Evolutionary conservation across 2,797 vertebrate genomes (phyloP), one percentile per base, ranked within the genome.

Genomic region (Helarctos malayanus): DNA sequence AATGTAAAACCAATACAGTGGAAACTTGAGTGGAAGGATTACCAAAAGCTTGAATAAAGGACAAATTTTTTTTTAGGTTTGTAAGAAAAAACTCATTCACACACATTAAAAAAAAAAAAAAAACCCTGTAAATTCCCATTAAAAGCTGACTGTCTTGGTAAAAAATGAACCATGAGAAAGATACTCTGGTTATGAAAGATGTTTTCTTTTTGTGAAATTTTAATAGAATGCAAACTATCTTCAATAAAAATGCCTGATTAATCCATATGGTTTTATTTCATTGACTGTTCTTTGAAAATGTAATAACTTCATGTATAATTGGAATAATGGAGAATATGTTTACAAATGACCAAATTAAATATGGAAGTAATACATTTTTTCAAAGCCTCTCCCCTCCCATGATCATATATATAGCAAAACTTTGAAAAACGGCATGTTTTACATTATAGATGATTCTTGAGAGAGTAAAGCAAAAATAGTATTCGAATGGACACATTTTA

Each of bases 161-260:
- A 79, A 91, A 96, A 47, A 35, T 3, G 32, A 91, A 59, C 29
- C 23, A 21, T 54, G 29, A 27, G 5, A 12, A 94, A 94, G 15
- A 75, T 82, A 71, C 23, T 91, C 57, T 94, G 23, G 27, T 71
- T 95, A 68, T 38, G 5, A 90, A 85, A 95, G 12, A 71, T 7
- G 27, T 59, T 95, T 85, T 81, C n/a, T 81, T 91, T 88, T 89
- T 86, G 56, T 92, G 75, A 97, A 94, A 96, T 96, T 88, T 84
- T 85, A 76, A 71, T 65, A 81, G 59, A 69, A 73, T 76, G 12
- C 7, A 82, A 86, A 83, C 7, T 38, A 1, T 75, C 59, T 80
- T 91, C 45, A 83, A 14, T 83, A 86, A 86, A 89, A 80, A 82
- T 89, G n/a, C 25, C 45, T 86, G 49, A 57, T 65, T 78, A 69